phyloP scores from a whole-genome alignment of 1,140 invertebrate species.

The Euura lappo region DNA sequence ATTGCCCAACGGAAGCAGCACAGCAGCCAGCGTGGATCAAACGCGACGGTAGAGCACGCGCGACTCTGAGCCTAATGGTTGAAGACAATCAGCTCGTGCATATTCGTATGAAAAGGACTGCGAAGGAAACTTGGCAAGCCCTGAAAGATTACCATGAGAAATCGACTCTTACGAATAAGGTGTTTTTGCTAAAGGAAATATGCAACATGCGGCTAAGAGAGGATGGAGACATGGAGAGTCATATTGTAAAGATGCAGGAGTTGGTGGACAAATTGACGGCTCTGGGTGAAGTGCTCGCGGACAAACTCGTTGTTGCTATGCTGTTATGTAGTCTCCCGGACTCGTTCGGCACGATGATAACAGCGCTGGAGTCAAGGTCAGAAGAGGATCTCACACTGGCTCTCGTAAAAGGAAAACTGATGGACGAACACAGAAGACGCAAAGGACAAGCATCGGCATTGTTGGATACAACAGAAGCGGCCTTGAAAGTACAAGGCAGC shows the following conservation, averaged over 20 bases:
- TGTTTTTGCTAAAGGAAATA: too few species aligned
- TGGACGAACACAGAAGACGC: slow-evolving; percentile 22
- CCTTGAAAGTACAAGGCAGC: too few species aligned
- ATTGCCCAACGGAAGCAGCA: background rate
- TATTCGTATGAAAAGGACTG: slow-evolving; percentile 16
- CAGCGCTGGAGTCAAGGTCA: slow-evolving; percentile 24
- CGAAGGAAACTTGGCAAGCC: slow-evolving; percentile 21
- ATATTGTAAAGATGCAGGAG: slow-evolving; percentile 14
- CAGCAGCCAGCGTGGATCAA: slow-evolving; percentile 8
- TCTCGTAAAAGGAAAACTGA: slow-evolving; percentile 22
- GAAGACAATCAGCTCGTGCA: slow-evolving; percentile 23
- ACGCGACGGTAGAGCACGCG: slow-evolving; percentile 12
- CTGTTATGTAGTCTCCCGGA: slow-evolving; percentile 27
- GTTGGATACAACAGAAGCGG: too few species aligned
- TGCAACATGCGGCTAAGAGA: too few species aligned
- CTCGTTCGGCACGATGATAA: slow-evolving; percentile 21
- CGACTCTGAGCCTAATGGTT: slow-evolving; percentile 17
- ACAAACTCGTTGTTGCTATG: slow-evolving; percentile 24
- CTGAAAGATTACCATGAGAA: slow-evolving; percentile 24
- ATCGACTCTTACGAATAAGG: background rate
- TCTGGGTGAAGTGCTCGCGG: slow-evolving; percentile 13
- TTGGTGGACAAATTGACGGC: slow-evolving; percentile 12
- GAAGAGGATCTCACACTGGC: slow-evolving; percentile 24
- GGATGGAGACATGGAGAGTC: too few species aligned
- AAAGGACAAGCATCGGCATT: slow-evolving; percentile 10